These are phyloP conservation scores for Drosophila gunungcola DNA, from an alignment of 1,140 invertebrate species.

Conservation along the genomic window DNA sequence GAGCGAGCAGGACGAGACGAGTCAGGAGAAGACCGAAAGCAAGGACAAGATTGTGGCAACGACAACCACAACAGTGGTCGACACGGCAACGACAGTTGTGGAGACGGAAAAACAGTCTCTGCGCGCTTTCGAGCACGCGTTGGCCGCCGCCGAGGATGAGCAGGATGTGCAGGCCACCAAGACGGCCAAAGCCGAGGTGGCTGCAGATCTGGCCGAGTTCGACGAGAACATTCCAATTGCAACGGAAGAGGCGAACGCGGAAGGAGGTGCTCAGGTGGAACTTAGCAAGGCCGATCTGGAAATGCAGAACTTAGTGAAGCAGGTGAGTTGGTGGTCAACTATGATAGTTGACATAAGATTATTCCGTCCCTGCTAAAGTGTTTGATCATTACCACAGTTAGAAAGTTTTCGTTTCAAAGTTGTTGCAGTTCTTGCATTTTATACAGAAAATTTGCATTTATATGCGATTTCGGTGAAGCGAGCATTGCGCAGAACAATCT, in stretches of 20 bases:
- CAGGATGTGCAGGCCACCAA: slow-evolving; percentile 96
- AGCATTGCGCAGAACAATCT: slow-evolving; percentile 50
- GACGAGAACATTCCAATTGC: slow-evolving; percentile 97
- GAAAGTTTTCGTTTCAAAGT: too few species aligned
- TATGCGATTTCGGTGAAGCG: slow-evolving; percentile 26
- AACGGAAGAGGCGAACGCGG: slow-evolving; percentile 87
- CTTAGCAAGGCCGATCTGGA: slow-evolving; percentile 93
- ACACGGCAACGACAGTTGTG: slow-evolving; percentile 15
- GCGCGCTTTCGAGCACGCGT: slow-evolving; percentile 91
- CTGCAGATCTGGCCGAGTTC: slow-evolving; percentile 97
- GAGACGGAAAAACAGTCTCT: slow-evolving; percentile 87
- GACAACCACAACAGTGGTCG: slow-evolving; percentile 5
- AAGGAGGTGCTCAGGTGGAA: slow-evolving; percentile 87
- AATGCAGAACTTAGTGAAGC: slow-evolving; percentile 92
- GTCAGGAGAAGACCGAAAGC: slow-evolving; percentile 52
- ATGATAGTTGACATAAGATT: neutral
- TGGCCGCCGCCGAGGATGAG: slow-evolving; percentile 97
- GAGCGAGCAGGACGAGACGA: slow-evolving; percentile 88
- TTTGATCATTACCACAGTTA: too few species aligned
- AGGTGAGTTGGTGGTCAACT: slow-evolving; percentile 86
- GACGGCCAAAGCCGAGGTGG: slow-evolving; percentile 95
- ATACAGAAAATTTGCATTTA: slow-evolving; percentile 3
- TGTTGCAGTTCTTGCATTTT: slow-evolving; percentile 27
- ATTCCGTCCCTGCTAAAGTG: too few species aligned
- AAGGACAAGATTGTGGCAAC: slow-evolving; percentile 53